These are phyloP conservation scores for Urosaurus nigricauda DNA, from an alignment of 2,797 vertebrate genomes.

Conservation along the genomic window DNA sequence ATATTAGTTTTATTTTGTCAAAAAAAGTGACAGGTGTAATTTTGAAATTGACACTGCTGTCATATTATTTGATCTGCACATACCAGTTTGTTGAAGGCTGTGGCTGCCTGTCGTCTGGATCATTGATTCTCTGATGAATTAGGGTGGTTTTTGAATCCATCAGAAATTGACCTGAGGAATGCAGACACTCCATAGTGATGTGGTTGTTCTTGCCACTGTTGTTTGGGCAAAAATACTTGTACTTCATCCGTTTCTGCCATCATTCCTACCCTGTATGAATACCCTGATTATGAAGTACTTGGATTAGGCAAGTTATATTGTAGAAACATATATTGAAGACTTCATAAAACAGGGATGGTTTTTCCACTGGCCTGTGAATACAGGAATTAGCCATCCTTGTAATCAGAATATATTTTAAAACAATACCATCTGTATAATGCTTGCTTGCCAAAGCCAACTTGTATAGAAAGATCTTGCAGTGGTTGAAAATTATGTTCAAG, in stretches of 20 bases:
- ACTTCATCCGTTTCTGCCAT: neutral
- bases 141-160: slow-evolving; percentile 2
- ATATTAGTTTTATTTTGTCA: slow-evolving; percentile 4
- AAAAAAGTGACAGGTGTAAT: slow-evolving; percentile 1
- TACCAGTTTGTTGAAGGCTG: slow-evolving; percentile 1
- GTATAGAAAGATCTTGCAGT: neutral
- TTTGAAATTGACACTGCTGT: slow-evolving; percentile 9
- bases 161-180: slow-evolving; percentile 3
- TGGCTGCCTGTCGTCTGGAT: neutral
- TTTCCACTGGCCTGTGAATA: neutral
- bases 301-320: neutral
- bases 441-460: neutral
- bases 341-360: neutral
- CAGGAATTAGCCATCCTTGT: neutral
- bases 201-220: neutral
- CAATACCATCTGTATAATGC: neutral
- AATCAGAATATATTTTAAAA: neutral
- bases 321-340: neutral
- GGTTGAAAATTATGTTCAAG: neutral
- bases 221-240: neutral
- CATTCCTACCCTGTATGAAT: neutral
- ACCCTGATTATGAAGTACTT: neutral
- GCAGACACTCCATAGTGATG: neutral
- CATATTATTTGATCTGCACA: slow-evolving; percentile 15
- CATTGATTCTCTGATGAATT: slow-evolving; percentile 3